Evolutionary conservation across 64 coral and sea anemone species (phyloP).

Genomic region (Catalaphyllia jardinei): DNA sequence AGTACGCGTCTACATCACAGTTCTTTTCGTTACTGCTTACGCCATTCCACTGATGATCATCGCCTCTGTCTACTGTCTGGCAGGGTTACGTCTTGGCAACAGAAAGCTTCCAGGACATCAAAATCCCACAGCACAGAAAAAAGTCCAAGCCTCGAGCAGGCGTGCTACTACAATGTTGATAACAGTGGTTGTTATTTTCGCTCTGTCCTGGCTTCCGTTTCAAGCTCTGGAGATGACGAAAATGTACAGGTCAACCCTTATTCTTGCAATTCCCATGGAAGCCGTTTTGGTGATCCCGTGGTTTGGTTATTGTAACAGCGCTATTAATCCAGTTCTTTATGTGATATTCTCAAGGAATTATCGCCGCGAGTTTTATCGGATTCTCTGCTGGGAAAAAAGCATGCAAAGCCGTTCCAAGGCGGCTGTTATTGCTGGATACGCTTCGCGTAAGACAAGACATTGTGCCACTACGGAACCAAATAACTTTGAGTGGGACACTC

Average conservation of each 20-base stretch:
- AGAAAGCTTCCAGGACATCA: constrained; percentile 51
- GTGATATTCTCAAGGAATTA: constrained; percentile 71
- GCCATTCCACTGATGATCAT: constrained; percentile 29
- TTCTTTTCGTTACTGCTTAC: too few relatives aligned
- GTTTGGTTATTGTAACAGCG: constrained; percentile 58
- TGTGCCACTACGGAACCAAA: too few relatives aligned
- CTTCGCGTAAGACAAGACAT: too few relatives aligned
- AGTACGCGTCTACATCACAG: too few relatives aligned
- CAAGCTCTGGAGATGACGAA: constrained; percentile 41
- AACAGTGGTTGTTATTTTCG: constrained; percentile 54
- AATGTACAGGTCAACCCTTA: too few relatives aligned
- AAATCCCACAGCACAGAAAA: constrained; percentile 5
- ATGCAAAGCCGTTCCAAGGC: too few relatives aligned
- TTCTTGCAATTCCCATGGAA: neutral
- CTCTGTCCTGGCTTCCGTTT: constrained; percentile 59
- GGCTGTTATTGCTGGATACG: too few relatives aligned
- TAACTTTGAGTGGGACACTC: too few relatives aligned
- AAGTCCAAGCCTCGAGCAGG: constrained; percentile 9
- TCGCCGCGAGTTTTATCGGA: constrained; percentile 53
- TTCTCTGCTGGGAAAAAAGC: constrained; percentile 18
- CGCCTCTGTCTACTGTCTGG: constrained; percentile 6
- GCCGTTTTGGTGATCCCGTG: neutral
- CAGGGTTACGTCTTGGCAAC: constrained; percentile 49
- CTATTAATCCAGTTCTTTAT: constrained; percentile 68
- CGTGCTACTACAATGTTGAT: constrained; percentile 57